phyloP scores from a whole-genome alignment of 2,797 vertebrate genomes.

The Eupleurogrammus muticus region DNA sequence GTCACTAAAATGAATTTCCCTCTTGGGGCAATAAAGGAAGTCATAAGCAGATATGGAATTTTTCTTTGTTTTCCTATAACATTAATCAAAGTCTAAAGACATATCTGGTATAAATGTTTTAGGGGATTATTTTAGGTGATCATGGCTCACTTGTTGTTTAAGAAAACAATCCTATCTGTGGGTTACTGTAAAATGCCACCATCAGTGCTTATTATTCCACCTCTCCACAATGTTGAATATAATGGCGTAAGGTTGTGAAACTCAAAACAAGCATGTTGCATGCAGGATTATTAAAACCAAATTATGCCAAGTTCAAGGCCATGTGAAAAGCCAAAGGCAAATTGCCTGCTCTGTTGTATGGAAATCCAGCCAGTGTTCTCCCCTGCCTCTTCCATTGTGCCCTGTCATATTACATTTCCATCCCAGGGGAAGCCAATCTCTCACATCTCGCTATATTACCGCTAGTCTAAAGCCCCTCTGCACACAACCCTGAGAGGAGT shows the following conservation, averaged over 20 bases:
- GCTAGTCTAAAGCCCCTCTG: constrained; percentile 53
- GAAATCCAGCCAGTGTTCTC: constrained; percentile 27
- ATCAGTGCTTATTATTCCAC: neutral
- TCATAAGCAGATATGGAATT: constrained; percentile 1
- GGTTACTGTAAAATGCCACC: neutral
- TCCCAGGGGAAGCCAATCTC: constrained; percentile 54
- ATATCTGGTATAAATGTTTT: neutral
- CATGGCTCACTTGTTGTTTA: no score
- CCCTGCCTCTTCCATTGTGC: constrained; percentile 45
- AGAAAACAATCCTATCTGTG: constrained; percentile 1
- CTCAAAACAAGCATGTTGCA: constrained; percentile 8
- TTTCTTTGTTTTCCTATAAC: neutral
- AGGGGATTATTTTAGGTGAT: neutral
- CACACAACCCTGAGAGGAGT: constrained; percentile 57
- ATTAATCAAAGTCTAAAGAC: neutral
- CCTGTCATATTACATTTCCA: constrained; percentile 67
- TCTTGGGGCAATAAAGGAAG: constrained; percentile 27
- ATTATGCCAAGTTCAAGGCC: constrained; percentile 37
- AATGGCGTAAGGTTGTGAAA: constrained; percentile 6
- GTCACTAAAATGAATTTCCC: constrained; percentile 16
- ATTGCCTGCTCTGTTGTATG: constrained; percentile 29
- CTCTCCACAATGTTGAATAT: constrained; percentile 3
- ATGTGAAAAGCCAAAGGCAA: constrained; percentile 27
- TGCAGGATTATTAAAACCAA: constrained; percentile 38
- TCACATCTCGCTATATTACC: constrained; percentile 64